phyloP scores from a whole-genome alignment of 2,888 invertebrate genomes.

The Leuctra nigra region DNA sequence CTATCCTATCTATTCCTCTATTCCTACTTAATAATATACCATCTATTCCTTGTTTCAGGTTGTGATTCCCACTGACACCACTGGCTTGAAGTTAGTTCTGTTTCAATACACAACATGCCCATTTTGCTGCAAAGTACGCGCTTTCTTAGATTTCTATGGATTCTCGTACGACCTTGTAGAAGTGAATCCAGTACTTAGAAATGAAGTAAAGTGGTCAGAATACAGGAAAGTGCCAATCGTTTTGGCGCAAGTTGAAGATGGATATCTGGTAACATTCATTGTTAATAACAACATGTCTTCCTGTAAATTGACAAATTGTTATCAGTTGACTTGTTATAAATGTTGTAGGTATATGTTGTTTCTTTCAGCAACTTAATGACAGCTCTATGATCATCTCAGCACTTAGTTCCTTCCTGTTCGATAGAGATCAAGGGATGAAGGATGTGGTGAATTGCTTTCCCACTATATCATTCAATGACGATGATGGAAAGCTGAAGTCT shows the following conservation, averaged over 20 bases:
- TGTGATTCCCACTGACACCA: constrained; percentile 54
- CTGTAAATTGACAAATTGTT: too few relatives aligned
- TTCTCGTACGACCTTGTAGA: constrained; percentile 94
- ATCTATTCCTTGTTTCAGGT: too few relatives aligned
- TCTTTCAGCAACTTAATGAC: constrained; percentile 75
- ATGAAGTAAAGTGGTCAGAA: constrained; percentile 86
- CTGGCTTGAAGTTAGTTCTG: constrained; percentile 71
- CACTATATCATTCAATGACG: constrained; percentile 57
- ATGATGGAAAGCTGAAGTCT: constrained; percentile 55
- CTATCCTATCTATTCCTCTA: too few relatives aligned
- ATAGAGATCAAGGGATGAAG: constrained; percentile 50
- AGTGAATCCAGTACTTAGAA: constrained; percentile 90
- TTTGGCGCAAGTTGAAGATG: constrained; percentile 58
- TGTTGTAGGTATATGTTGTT: not conserved
- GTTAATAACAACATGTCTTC: not conserved
- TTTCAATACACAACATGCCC: constrained; percentile 98
- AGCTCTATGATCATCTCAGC: constrained; percentile 91
- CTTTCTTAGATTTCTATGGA: constrained; percentile 86
- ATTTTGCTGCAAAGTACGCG: constrained; percentile 92
- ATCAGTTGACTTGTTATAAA: not conserved
- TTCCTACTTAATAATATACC: too few relatives aligned
- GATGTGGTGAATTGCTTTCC: constrained; percentile 77
- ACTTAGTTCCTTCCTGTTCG: constrained; percentile 67
- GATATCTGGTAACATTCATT: constrained; percentile 53
- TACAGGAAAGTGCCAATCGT: constrained; percentile 95